A percentile compares a stretch with the other conserved stretches of the same genome.
Evolutionary conservation across 2,888 invertebrate genomes (phyloP).

Genomic region (Camptogramma bilineatum): DNA sequence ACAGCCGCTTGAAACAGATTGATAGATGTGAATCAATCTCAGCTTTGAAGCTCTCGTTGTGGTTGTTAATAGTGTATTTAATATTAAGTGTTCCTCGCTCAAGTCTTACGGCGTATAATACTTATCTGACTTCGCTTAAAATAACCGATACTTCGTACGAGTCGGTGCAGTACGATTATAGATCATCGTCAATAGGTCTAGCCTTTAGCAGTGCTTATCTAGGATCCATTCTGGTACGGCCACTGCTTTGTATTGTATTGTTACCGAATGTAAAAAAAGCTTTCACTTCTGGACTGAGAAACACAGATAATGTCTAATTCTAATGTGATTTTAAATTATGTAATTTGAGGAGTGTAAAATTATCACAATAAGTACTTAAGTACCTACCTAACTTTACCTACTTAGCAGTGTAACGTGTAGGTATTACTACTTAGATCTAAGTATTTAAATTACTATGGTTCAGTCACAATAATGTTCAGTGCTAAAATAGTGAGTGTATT

Average conservation of each 20-base stretch:
- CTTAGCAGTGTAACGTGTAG: no score
- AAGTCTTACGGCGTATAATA: constrained; percentile 60
- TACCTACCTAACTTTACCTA: no score
- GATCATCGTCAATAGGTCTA: constrained; percentile 57
- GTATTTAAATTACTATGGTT: no score
- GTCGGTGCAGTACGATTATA: constrained; percentile 50
- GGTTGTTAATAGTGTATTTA: constrained; percentile 66
- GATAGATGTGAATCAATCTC: constrained; percentile 61
- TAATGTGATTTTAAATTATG: background rate
- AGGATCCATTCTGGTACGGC: constrained; percentile 56
- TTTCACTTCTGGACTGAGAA: constrained; percentile 58
- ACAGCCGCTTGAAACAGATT: constrained; percentile 50
- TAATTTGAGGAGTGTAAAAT: no score
- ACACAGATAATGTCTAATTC: constrained; percentile 50
- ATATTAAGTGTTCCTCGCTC: constrained; percentile 72
- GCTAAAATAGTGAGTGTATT: no score
- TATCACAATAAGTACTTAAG: no score
- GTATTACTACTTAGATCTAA: no score
- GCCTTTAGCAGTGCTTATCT: constrained; percentile 63
- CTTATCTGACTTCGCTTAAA: constrained; percentile 58
- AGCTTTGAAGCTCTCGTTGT: constrained; percentile 71
- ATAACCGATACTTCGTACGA: constrained; percentile 54
- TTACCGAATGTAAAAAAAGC: constrained; percentile 60
- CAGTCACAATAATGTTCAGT: no score
- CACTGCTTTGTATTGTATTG: constrained; percentile 54